phyloP scores from a whole-genome alignment of 2,888 invertebrate genomes.

The Drosophila setosimentum region DNA sequence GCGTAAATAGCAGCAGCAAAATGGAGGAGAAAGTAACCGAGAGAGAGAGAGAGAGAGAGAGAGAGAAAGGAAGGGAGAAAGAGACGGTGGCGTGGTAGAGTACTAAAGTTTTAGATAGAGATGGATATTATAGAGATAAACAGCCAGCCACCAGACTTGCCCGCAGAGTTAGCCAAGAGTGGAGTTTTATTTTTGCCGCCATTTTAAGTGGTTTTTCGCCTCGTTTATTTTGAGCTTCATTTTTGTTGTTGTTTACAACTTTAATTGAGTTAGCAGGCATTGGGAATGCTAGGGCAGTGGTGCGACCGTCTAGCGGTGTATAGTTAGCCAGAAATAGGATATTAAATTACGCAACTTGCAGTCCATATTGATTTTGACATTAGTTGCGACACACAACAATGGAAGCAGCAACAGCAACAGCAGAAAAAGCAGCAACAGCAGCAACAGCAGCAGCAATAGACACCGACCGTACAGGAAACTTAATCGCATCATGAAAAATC shows the following conservation, averaged over 20 bases:
- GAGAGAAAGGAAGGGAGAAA: not conserved
- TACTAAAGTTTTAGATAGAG: constrained; percentile 40
- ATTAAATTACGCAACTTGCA: constrained; percentile 45
- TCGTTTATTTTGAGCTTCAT: constrained; percentile 20
- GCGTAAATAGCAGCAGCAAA: constrained; percentile 68
- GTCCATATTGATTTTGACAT: constrained; percentile 56
- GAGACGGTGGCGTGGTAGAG: not conserved
- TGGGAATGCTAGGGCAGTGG: not conserved
- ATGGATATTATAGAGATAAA: constrained; percentile 44
- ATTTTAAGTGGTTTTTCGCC: constrained; percentile 64
- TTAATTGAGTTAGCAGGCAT: constrained; percentile 51
- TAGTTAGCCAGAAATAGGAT: constrained; percentile 11
- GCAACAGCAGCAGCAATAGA: not conserved
- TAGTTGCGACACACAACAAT: constrained; percentile 17
- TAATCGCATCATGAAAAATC: constrained; percentile 35
- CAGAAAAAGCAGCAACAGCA: not conserved
- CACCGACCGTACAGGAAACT: not conserved
- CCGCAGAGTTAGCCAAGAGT: constrained; percentile 49
- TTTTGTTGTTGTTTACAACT: constrained; percentile 37
- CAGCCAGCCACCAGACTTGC: constrained; percentile 26
- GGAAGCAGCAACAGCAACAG: not conserved
- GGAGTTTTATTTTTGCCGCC: constrained; percentile 55
- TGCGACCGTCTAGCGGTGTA: too few species aligned
- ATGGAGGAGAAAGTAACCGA: constrained; percentile 18
- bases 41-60: not conserved